phyloP scores from a whole-genome alignment of 2,888 invertebrate species.

The Barypeithes pellucidus region DNA sequence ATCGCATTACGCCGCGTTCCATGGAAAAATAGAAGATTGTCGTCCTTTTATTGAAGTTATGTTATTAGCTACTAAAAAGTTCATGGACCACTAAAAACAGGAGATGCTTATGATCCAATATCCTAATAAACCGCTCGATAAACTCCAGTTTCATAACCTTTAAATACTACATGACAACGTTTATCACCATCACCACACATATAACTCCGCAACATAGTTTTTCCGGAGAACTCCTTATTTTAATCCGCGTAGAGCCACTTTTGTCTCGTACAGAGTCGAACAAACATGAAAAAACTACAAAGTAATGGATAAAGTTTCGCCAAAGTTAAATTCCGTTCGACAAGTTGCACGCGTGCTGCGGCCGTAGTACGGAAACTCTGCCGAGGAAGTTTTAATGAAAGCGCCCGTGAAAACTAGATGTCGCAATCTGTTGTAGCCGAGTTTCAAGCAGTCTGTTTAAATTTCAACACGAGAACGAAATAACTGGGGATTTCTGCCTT shows the following conservation, averaged over 20 bases:
- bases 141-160: not conserved
- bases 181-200: not conserved
- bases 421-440: constrained; percentile 42
- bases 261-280: constrained; percentile 25
- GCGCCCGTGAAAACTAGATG: constrained; percentile 42
- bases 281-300: constrained; percentile 34
- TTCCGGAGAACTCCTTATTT: constrained; percentile 5
- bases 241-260: constrained; percentile 24
- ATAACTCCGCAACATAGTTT: not conserved
- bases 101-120: too few species aligned
- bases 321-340: constrained; percentile 49
- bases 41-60: too few species aligned
- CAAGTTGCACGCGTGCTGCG: constrained; percentile 50
- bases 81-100: too few species aligned
- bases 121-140: not conserved
- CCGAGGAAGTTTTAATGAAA: constrained; percentile 53
- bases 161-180: not conserved
- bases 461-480: constrained; percentile 25
- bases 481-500: not conserved
- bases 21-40: too few species aligned
- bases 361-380: constrained; percentile 35
- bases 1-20: too few species aligned
- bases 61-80: too few species aligned
- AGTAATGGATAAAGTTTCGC: constrained; percentile 32
- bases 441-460: constrained; percentile 24